Conservation (phyloP, 2,797 vertebrate species). For the Atherinosoma microstoma region DNA sequence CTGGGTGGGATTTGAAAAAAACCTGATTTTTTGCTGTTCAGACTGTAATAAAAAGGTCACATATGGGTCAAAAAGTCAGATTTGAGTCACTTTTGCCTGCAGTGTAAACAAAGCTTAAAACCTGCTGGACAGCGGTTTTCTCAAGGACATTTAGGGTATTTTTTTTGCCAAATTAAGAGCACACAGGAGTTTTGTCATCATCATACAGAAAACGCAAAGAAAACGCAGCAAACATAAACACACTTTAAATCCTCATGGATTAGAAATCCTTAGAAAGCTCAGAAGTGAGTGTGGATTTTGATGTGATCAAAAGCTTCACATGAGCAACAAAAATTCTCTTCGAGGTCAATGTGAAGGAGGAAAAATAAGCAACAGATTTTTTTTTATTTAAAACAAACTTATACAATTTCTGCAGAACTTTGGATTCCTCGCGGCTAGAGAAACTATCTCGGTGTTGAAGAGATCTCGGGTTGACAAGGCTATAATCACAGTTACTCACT, state of each 20-base stretch:
- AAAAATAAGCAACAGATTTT: not conserved
- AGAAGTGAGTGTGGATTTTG: slow-evolving; percentile 6
- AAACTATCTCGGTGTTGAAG: not conserved
- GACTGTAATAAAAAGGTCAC: not conserved
- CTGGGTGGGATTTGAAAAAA: not conserved
- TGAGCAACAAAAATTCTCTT: slow-evolving; percentile 8
- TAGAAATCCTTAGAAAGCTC: slow-evolving; percentile 9
- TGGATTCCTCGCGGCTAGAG: not conserved
- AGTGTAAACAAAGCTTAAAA: too few species aligned
- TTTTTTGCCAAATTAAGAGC: not conserved
- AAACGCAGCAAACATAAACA: slow-evolving; percentile 1
- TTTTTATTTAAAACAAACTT: not conserved
- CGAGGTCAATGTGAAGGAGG: not conserved
- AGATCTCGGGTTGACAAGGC: slow-evolving; percentile 1
- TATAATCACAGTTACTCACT: not conserved
- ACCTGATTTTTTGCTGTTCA: not conserved
- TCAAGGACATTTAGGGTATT: too few species aligned
- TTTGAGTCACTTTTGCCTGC: too few species aligned
- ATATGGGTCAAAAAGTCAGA: too few species aligned
- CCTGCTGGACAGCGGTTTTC: too few species aligned
- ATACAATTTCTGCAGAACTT: not conserved
- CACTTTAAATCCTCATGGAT: slow-evolving; percentile 3
- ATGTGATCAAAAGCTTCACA: not conserved
- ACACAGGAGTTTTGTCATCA: slow-evolving; percentile 3
- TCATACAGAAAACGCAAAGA: slow-evolving; percentile 18